Evolutionary conservation across 1,140 invertebrate species (phyloP).

Genomic region (Cydia strobilella): DNA sequence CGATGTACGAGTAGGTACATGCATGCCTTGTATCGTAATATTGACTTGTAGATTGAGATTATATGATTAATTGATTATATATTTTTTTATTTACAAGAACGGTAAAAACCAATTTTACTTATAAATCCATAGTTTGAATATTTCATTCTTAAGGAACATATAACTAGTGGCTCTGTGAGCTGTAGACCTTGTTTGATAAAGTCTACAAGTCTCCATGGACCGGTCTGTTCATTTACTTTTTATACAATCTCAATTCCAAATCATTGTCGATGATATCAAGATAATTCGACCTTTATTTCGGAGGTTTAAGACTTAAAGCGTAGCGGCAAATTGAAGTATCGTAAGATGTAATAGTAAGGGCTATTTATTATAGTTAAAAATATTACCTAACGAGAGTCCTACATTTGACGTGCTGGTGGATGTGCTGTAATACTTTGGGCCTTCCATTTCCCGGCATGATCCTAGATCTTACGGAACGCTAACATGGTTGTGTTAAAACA

Average conservation of each 20-base stretch:
- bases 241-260: constrained; percentile 14
- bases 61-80: neutral
- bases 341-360: constrained; percentile 8
- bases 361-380: constrained; percentile 26
- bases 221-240: constrained; percentile 23
- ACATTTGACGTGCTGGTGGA: neutral
- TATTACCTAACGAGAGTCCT: constrained; percentile 24
- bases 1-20: neutral
- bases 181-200: constrained; percentile 18
- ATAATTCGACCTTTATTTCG: neutral
- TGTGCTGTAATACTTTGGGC: constrained; percentile 19
- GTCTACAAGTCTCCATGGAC: constrained; percentile 27
- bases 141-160: no score
- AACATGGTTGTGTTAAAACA: neutral
- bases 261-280: neutral
- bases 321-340: neutral
- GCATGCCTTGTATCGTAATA: neutral
- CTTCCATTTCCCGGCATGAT: neutral
- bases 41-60: neutral
- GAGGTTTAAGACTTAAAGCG: neutral
- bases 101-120: no score
- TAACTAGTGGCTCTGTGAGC: no score
- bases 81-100: no score
- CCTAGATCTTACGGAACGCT: neutral
- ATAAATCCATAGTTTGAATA: no score